phyloP scores from a whole-genome alignment of 2,797 vertebrate genomes.

The Kryptopterus vitreolus region DNA sequence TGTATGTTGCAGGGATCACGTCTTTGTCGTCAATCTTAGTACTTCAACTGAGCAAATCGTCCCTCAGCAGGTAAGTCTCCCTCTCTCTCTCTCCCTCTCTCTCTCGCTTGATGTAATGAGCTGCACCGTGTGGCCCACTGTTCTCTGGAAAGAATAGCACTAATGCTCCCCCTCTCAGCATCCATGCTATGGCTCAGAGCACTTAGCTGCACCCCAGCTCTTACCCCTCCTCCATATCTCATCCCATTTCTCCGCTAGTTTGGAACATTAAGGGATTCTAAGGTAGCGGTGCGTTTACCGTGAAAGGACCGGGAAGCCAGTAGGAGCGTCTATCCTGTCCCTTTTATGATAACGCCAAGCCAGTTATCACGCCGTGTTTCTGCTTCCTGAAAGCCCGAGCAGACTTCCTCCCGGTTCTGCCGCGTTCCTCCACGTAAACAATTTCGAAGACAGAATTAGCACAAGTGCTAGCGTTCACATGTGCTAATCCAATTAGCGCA shows the following conservation, averaged over 20 bases:
- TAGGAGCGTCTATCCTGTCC: slow-evolving; percentile 6
- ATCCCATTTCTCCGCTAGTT: slow-evolving; percentile 37
- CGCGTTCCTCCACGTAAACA: neutral
- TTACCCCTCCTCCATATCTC: slow-evolving; percentile 30
- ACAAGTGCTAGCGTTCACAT: no score
- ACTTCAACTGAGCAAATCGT: slow-evolving; percentile 78
- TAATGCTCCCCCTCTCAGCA: slow-evolving; percentile 40
- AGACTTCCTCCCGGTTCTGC: neutral
- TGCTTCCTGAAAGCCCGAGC: slow-evolving; percentile 5
- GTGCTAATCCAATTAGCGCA: slow-evolving; percentile 58
- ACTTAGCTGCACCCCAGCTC: slow-evolving; percentile 22
- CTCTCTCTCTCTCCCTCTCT: slow-evolving; percentile 5
- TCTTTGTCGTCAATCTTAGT: slow-evolving; percentile 87
- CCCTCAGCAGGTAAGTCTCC: slow-evolving; percentile 80
- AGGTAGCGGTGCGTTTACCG: slow-evolving; percentile 37
- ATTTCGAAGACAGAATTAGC: slow-evolving; percentile 59
- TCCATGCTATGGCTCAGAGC: slow-evolving; percentile 26
- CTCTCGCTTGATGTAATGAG: slow-evolving; percentile 23
- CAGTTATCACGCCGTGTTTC: neutral
- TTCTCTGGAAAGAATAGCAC: slow-evolving; percentile 36
- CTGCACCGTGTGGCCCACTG: slow-evolving; percentile 11
- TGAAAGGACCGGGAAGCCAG: slow-evolving; percentile 29
- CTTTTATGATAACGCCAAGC: slow-evolving; percentile 13
- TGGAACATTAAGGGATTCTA: slow-evolving; percentile 38
- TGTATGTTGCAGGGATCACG: slow-evolving; percentile 83